Evolutionary conservation across 2,888 invertebrate species (phyloP), one percentile per base, ranked within the genome.

Genomic region (Schrankia costaestrigalis): DNA sequence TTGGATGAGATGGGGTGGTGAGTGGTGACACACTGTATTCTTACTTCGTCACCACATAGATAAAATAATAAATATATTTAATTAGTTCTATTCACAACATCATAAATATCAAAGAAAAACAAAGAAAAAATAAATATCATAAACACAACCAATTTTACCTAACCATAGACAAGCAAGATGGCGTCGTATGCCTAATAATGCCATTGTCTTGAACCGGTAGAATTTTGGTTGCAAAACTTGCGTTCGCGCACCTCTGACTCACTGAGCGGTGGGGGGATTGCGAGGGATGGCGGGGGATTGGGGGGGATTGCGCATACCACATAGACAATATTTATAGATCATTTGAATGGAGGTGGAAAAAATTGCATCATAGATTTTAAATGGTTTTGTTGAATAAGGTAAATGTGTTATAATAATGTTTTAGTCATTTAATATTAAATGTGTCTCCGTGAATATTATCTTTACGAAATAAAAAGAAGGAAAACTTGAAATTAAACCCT

Each of bases 121-220:
- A 5, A 17, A 17, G 17, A 17, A 17, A 17, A 17, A 21, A 21
- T 9, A 4, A 21, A 9, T 9, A 1, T 4, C 21, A 2, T 21
- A 23, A 21, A 14, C 10, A 31, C 21, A 36, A 14, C 22, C 14
- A 37, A 38, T 26, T 38, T 28, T 33, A 41, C 36, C 33, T 49
- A 49, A 37, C 11, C 19, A 34, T 23, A 35, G 31, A 35, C 14
- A 46, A 40, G 52, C 69, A 86, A 86, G 71, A 86, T 84, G 83
- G 86, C 86, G 78, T 61, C 77, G 65, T 64, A 56, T 65, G 68
- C 68, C 79, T 79, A 84, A 82, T 83, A 84, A 83, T 74, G 76
- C 84, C 75, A 86, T 86, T 86, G 86, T 86, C 80, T 86, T 60
- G 68, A 78, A 86, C 85, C 71, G 63, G 86, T 86, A 86, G 86